Conservation (phyloP, 1,140 invertebrate genomes). For the Monomorium pharaonis region DNA sequence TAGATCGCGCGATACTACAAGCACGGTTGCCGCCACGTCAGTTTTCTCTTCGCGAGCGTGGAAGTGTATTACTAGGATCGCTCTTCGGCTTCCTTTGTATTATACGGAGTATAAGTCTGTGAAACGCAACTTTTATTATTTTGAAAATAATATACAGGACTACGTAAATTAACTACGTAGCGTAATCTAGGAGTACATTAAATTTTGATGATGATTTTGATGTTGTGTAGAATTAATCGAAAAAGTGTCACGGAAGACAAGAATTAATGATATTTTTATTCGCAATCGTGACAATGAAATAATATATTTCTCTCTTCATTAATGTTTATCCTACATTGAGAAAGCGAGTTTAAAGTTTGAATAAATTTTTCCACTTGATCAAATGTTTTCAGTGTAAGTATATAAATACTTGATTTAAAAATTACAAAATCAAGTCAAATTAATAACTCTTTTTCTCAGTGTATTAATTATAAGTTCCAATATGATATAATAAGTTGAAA, state of each 20-base stretch:
- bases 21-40: slow-evolving; percentile 1
- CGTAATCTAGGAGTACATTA: background rate
- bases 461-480: slow-evolving; percentile 1
- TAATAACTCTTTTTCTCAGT: too few species aligned
- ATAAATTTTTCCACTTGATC: too few species aligned
- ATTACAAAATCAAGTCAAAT: too few species aligned
- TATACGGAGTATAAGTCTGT: background rate
- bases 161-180: too few species aligned
- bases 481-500: background rate
- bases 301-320: background rate
- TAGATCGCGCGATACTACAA: slow-evolving; percentile 43
- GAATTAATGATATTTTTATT: background rate
- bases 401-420: too few species aligned
- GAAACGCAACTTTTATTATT: background rate
- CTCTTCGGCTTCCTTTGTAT: slow-evolving; percentile 13
- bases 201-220: background rate
- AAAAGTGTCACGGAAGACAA: background rate
- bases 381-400: too few species aligned
- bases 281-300: background rate
- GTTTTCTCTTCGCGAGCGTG: slow-evolving; percentile 5
- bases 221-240: background rate
- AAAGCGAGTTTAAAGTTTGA: too few species aligned
- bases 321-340: too few species aligned
- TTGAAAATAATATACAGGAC: background rate
- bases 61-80: slow-evolving; percentile 16